Conservation (phyloP, 2,113 vertebrate species). For the Semicossyphus pulcher region DNA sequence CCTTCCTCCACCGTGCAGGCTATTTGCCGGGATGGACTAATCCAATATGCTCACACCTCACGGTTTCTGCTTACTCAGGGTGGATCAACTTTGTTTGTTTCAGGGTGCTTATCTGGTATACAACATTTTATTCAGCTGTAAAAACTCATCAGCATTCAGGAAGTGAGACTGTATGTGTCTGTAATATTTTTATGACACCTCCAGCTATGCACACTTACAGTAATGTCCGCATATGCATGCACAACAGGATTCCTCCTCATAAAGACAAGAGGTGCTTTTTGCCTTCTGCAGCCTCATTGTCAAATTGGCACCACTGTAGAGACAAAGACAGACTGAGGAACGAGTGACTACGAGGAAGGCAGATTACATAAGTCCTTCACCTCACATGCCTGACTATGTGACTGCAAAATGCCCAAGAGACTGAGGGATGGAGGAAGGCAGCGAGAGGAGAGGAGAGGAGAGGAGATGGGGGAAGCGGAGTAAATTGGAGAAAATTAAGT, state of each 20-base stretch:
- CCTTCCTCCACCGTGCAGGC: conserved; percentile 10
- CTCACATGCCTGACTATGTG: conserved; percentile 83
- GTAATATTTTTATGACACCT: not conserved
- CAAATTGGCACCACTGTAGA: conserved; percentile 30
- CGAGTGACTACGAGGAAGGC: conserved; percentile 43
- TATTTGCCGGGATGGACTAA: conserved; percentile 49
- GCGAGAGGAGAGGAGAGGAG: conserved; percentile 23
- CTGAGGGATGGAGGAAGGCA: conserved; percentile 49
- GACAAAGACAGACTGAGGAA: conserved; percentile 39
- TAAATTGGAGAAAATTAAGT: conserved; percentile 79
- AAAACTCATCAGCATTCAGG: conserved; percentile 12
- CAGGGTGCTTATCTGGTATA: not conserved
- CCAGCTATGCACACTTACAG: conserved; percentile 3
- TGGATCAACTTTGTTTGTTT: conserved; percentile 22
- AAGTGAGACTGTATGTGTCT: not conserved
- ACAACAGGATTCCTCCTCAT: conserved; percentile 22
- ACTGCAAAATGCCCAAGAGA: conserved; percentile 74
- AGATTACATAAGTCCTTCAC: conserved; percentile 81
- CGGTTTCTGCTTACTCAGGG: conserved; percentile 56
- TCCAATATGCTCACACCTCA: conserved; percentile 32
- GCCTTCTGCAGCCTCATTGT: conserved; percentile 27
- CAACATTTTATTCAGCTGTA: not conserved
- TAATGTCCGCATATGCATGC: conserved; percentile 4
- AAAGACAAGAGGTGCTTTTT: conserved; percentile 40
- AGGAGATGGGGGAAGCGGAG: conserved; percentile 57